Evolutionary conservation across 2,113 vertebrate species (phyloP), one percentile per base, ranked within the genome.

Genomic region (Pachypanchax playfairii): DNA sequence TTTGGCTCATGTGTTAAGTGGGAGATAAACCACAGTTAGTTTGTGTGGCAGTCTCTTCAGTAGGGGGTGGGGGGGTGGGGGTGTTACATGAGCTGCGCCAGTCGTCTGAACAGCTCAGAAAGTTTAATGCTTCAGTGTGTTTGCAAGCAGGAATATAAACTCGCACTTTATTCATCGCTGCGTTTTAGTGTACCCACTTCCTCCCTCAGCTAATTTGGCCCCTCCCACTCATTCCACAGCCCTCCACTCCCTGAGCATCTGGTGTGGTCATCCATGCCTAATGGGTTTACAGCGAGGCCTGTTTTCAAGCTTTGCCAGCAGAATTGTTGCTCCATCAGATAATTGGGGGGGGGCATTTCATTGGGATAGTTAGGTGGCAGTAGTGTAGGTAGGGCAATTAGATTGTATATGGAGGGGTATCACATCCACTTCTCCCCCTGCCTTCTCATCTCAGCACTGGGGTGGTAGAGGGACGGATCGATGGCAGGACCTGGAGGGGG

Each of bases 1-100:
- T 82, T 63, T 67, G 82, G 75, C 82, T 88, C 83, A 85, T 88
- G 86, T 74, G 81, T 87, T 85, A 85, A 86, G 83, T 83, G 83
- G 81, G 65, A 87, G 85, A 85, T 88, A 83, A 88, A 83, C 73
- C 73, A 79, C 80, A 61, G 79, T 76, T 75, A 70, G 87, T 56
- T 70, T 52, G 75, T 77, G 77, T 83, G 83, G 81, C 80, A 83
- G 85, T 86, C 85, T 82, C 79, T 82, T 85, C 73, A 73, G 64
- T 55, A 75, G 73, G 78, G 57, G n/a, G n/a, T n/a, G n/a, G n/a
- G n/a, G n/a, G n/a, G n/a, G n/a, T n/a, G n/a, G 76, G 64, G 62
- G 50, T 77, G 86, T 87, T 83, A 87, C 88, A 67, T 73, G 85
- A 87, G 79, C 85, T 51, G 73, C 52, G 44, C 68, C 62, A 38